phyloP scores from a whole-genome alignment of 2,113 vertebrate species.

The Dromiciops gliroides region DNA sequence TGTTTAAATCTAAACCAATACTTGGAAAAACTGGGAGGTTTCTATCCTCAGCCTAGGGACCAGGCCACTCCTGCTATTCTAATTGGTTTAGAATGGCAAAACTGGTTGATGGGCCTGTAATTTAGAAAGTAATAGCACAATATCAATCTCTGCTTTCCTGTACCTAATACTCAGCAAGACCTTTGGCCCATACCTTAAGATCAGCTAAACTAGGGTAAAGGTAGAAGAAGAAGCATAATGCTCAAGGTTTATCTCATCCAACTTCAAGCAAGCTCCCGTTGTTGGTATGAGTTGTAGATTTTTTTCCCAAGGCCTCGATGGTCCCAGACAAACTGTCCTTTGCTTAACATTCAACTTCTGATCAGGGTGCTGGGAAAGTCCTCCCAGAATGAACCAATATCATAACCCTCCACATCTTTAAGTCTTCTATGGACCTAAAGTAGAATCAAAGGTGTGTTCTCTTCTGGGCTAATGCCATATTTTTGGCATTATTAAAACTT shows the following conservation, averaged over 20 bases:
- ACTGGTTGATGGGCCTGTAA: neutral
- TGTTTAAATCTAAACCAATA: neutral
- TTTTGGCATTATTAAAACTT: neutral
- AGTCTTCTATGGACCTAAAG: neutral
- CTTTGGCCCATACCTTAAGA: neutral
- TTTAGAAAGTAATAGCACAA: neutral
- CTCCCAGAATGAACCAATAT: neutral
- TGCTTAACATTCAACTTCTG: neutral
- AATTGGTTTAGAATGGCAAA: conserved; percentile 14
- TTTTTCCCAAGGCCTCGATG: neutral
- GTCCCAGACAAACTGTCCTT: neutral
- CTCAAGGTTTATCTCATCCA: neutral
- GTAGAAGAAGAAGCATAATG: neutral
- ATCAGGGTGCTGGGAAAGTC: neutral
- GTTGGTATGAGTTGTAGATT: neutral
- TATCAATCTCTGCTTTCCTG: neutral
- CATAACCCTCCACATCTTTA: neutral
- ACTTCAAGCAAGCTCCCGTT: neutral
- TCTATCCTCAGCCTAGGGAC: neutral
- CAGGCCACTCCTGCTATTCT: neutral
- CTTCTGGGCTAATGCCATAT: neutral
- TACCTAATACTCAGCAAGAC: neutral
- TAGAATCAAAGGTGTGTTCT: neutral
- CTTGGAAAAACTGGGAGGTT: neutral
- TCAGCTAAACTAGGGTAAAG: neutral